Evolutionary conservation across 2,888 invertebrate genomes (phyloP).

Genomic region (Agonopterix subpropinquella): DNA sequence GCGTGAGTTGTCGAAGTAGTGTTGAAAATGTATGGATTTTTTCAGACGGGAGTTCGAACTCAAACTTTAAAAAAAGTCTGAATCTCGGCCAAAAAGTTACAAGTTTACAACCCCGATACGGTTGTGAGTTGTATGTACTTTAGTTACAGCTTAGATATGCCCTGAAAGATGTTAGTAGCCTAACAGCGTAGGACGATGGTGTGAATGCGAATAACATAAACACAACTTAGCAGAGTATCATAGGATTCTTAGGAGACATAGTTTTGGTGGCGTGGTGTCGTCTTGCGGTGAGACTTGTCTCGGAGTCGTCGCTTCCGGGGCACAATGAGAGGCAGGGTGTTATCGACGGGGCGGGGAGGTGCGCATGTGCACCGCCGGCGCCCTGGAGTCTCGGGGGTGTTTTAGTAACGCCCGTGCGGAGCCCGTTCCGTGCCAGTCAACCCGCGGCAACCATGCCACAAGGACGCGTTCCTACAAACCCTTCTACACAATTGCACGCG

Average conservation of each 20-base stretch:
- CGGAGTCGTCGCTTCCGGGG: slow-evolving; percentile 64
- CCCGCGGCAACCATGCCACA: slow-evolving; percentile 36
- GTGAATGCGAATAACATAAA: too few species aligned
- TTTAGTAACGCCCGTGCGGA: slow-evolving; percentile 55
- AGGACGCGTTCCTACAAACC: slow-evolving; percentile 32
- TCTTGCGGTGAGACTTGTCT: slow-evolving; percentile 62
- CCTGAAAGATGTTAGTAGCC: too few species aligned
- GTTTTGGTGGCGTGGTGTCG: slow-evolving; percentile 30
- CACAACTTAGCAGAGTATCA: too few species aligned
- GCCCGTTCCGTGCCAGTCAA: slow-evolving; percentile 53
- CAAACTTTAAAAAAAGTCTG: too few species aligned
- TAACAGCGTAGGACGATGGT: too few species aligned
- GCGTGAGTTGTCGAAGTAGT: too few species aligned
- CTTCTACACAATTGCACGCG: slow-evolving; percentile 27
- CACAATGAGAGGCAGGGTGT: slow-evolving; percentile 64
- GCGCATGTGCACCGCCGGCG: slow-evolving; percentile 68
- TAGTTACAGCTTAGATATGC: too few species aligned
- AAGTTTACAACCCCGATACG: too few species aligned
- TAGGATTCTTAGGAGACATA: neutral
- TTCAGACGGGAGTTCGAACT: too few species aligned
- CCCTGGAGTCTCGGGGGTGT: slow-evolving; percentile 64
- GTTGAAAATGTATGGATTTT: too few species aligned
- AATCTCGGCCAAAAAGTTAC: too few species aligned
- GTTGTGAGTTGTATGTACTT: too few species aligned
- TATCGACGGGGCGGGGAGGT: slow-evolving; percentile 58